Base-by-base conservation (phyloP, 2,888 invertebrate species). In the Amphipoea oculea region DNA sequence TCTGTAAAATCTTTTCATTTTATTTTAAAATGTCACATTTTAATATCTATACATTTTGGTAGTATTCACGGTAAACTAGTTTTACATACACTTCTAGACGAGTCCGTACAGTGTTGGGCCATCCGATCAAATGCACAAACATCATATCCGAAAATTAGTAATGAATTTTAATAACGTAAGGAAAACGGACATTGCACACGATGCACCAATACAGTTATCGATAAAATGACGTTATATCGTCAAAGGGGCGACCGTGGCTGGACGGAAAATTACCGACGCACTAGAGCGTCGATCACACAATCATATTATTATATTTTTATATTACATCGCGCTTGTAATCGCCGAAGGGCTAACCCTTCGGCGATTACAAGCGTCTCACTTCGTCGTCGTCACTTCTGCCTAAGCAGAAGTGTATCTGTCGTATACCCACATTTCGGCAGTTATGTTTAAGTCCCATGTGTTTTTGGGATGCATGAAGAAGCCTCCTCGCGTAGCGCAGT, bases 141-240 rank as follows among this genome's bases (percentile, higher is more conserved):
- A 42, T 73, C 0, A 42, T 20, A 62, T 62, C 29, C 6, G 17
- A 54, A 45, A 65, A 45, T 36, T 4, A 3, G 4, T 17, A 9
- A 29, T 45, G 23, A 48, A 45, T 51, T 29, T 17, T 51, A 40
- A 68, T 9, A 42, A 45, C 11, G 14, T 70, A 45, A 54, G 3
- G 12, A 36, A 20, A 45, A 36, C 54, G 36, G 6, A 69, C 42
- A 70, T 45, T 7, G 11, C 14, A 63, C 23, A 51, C 12, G 42
- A 36, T 36, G n/a, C 42, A 48, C 60, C 29, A 72, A 78, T 72
- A 48, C 17, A 14, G 51, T 65, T 72, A 74, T 74, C 40, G 71
- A 81, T 65, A 29, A 68, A 74, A 72, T 84, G 20, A 17, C n/a
- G 17, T 14, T 36, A 4, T 20, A 14, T 1, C 48, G 23, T 60